Percentiles rank a stretch among this genome's conserved stretches.
Evolutionary conservation across 2,797 vertebrate genomes (phyloP).

Genomic region (Staurois parvus): DNA sequence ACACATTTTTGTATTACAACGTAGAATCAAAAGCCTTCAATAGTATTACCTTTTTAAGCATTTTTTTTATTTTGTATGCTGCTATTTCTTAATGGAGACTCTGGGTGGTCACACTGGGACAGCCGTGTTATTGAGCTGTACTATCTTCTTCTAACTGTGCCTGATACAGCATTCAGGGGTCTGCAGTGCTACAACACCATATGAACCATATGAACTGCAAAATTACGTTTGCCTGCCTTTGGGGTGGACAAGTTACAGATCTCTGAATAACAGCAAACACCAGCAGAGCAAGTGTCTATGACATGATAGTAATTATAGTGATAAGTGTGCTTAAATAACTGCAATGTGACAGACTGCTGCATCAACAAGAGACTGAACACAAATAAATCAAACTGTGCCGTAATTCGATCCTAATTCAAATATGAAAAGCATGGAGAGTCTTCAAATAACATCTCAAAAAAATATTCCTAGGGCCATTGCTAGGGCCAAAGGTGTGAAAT

Average conservation of each 20-base stretch:
- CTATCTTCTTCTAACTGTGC: too few species aligned
- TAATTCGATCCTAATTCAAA: constrained; percentile 23
- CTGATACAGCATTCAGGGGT: too few species aligned
- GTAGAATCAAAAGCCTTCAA: too few species aligned
- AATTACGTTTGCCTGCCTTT: neutral
- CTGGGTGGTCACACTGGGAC: too few species aligned
- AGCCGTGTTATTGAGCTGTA: too few species aligned
- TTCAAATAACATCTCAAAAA: constrained; percentile 2
- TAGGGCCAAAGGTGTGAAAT: neutral
- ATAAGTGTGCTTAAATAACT: constrained; percentile 24
- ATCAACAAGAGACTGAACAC: constrained; percentile 34
- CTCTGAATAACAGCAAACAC: neutral
- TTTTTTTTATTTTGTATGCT: too few species aligned
- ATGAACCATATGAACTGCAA: too few species aligned
- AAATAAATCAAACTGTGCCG: constrained; percentile 20
- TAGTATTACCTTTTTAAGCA: too few species aligned
- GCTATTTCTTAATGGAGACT: too few species aligned
- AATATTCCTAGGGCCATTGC: neutral
- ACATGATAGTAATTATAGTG: constrained; percentile 14
- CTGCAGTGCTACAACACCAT: too few species aligned
- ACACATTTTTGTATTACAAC: too few species aligned
- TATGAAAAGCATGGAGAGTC: constrained; percentile 19
- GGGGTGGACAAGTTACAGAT: neutral
- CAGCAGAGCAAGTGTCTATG: constrained; percentile 5
- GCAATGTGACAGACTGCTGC: constrained; percentile 33